Evolutionary conservation across 2,888 invertebrate genomes (phyloP).

Genomic region (Diaprepes abbreviatus): DNA sequence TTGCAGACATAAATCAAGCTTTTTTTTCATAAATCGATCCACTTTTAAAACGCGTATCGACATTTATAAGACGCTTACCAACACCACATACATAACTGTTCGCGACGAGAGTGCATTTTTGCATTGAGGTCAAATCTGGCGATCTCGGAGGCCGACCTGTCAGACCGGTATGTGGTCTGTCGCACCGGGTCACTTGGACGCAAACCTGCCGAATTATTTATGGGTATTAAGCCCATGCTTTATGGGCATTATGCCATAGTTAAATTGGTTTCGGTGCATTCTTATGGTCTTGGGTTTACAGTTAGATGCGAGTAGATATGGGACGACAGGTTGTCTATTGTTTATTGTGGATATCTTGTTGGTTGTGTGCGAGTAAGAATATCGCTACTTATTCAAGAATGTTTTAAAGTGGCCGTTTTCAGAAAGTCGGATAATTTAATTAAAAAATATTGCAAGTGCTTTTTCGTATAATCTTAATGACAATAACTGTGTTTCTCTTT

Average conservation of each 20-base stretch:
- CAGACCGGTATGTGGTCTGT: slow-evolving; percentile 9
- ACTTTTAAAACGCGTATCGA: too few species aligned
- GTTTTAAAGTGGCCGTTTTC: too few species aligned
- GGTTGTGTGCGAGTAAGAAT: neutral
- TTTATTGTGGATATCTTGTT: slow-evolving; percentile 16
- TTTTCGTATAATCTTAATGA: too few species aligned
- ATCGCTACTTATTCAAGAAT: neutral
- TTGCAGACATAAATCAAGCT: too few species aligned
- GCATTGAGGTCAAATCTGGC: slow-evolving; percentile 41
- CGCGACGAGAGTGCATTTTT: slow-evolving; percentile 21
- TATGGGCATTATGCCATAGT: slow-evolving; percentile 33
- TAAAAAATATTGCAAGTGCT: too few species aligned
- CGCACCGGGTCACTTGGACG: slow-evolving; percentile 42
- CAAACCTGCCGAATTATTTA: slow-evolving; percentile 42
- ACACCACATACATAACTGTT: too few species aligned
- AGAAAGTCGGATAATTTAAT: too few species aligned
- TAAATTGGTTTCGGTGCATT: slow-evolving; percentile 41
- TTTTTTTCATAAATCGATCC: too few species aligned
- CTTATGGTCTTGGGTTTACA: slow-evolving; percentile 6
- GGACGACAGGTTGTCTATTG: slow-evolving; percentile 36
- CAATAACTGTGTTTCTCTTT: too few species aligned
- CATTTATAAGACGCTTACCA: too few species aligned
- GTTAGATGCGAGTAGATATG: slow-evolving; percentile 27
- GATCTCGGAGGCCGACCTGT: slow-evolving; percentile 17
- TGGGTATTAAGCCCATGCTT: slow-evolving; percentile 25